Evolutionary conservation across 2,113 vertebrate species (phyloP), one percentile per base, ranked within the genome.

Genomic region (Kryptolebias marmoratus): DNA sequence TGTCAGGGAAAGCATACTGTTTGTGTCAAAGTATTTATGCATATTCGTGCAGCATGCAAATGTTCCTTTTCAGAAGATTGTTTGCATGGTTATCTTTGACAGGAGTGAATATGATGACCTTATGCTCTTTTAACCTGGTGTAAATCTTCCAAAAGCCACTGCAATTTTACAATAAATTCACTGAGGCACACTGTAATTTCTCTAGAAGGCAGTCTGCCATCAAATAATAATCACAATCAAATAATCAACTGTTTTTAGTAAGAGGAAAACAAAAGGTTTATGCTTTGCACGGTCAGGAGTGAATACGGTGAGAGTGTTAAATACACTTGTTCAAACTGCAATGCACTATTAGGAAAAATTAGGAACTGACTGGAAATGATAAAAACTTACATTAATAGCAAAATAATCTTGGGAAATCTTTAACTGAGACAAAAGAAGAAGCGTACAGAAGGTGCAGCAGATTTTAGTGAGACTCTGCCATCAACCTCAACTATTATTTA

Each of bases 1-100:
- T 57, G 57, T 69, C 61, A 49, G 52, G 36, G 64, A 58, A 71
- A 49, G 66, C 36, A 65, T 64, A 16, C 47, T 27, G 30, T 36
- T 63, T 69, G 71, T 71, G 72, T 52, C 59, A 64, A 82, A 64
- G 28, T 70, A 73, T 55, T 57, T 54, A 68, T 71, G 77, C 66
- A 79, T 74, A 75, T 77, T 45, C 57, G 44, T 57, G 67, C 77
- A 60, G 30, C 57, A 77, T 64, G 72, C 66, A 60, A 22, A 50
- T 70, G 75, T 63, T 62, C 7, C 15, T 59, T 60, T 78, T 77
- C 60, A 55, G 57, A 47, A 53, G 57, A 62, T 15, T 49, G 45
- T 62, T 58, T 72, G 71, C 59, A 61, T 69, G 71, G 28, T 71
- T 81, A 75, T 79, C 70, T 77, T 47, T 64, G 32, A 47, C 12